Conservation (phyloP, 2,888 invertebrate genomes). For the Gandaritis pyraliata region DNA sequence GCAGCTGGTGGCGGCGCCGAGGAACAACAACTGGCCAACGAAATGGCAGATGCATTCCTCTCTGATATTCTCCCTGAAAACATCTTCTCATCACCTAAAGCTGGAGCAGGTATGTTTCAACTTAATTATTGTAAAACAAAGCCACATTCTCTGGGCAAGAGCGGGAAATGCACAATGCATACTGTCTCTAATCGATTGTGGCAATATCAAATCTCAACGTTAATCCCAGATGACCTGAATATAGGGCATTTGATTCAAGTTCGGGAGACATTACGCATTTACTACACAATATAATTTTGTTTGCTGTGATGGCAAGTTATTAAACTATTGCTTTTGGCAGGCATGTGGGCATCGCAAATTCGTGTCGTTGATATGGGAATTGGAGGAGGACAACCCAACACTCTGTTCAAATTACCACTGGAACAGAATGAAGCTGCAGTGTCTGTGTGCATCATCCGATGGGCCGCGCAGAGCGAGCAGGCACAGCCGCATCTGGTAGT, state of each 20-base stretch:
- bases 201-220: conserved; percentile 75
- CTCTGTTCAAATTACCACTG: conserved; percentile 90
- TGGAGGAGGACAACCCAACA: conserved; percentile 85
- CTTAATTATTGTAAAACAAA: not conserved
- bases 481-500: conserved; percentile 87
- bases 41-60: conserved; percentile 98
- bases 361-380: conserved; percentile 93
- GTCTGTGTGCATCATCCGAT: conserved; percentile 93
- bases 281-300: not conserved
- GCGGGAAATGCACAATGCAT: conserved; percentile 64
- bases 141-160: conserved; percentile 84
- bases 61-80: conserved; percentile 97
- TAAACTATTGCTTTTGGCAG: conserved; percentile 60
- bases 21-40: conserved; percentile 97
- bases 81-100: conserved; percentile 97
- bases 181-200: conserved; percentile 81
- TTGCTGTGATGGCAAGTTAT: not conserved
- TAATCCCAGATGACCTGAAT: conserved; percentile 78
- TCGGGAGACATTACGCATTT: conserved; percentile 50
- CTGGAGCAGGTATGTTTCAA: conserved; percentile 86
- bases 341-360: conserved; percentile 98
- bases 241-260: conserved; percentile 80
- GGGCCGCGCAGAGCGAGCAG: conserved; percentile 83
- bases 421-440: conserved; percentile 99
- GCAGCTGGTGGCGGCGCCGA: conserved; percentile 92